Evolutionary conservation across 2,888 invertebrate genomes (phyloP).

Genomic region (Lasioglossum pauxillum): DNA sequence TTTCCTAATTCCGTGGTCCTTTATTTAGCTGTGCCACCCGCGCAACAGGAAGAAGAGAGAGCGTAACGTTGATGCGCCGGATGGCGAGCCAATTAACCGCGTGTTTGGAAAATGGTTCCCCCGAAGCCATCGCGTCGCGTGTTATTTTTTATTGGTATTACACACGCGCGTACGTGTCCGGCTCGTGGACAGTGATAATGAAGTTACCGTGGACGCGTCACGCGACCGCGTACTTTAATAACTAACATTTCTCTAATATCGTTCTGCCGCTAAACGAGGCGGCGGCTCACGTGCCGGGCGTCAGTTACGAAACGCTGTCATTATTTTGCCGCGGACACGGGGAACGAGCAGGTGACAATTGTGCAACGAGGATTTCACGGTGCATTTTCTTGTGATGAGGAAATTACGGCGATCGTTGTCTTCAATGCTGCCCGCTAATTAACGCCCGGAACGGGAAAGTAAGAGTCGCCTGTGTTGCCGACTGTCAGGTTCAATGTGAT

Average conservation of each 20-base stretch:
- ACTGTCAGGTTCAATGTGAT: background rate
- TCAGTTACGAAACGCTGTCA: slow-evolving; percentile 52
- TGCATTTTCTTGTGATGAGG: background rate
- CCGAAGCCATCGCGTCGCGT: slow-evolving; percentile 18
- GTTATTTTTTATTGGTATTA: slow-evolving; percentile 59
- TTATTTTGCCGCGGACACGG: slow-evolving; percentile 31
- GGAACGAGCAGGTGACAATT: slow-evolving; percentile 33
- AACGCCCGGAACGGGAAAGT: background rate
- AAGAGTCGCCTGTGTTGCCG: background rate
- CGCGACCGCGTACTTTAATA: slow-evolving; percentile 55
- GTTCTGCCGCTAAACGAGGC: slow-evolving; percentile 47
- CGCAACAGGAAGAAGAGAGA: slow-evolving; percentile 40
- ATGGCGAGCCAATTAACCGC: slow-evolving; percentile 56
- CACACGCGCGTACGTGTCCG: background rate
- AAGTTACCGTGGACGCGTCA: slow-evolving; percentile 55
- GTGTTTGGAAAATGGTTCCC: slow-evolving; percentile 47
- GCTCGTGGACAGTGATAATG: slow-evolving; percentile 58
- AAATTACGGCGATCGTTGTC: slow-evolving; percentile 11
- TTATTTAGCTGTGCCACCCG: slow-evolving; percentile 60
- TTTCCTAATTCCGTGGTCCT: slow-evolving; percentile 65
- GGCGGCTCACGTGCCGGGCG: slow-evolving; percentile 35
- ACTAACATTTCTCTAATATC: slow-evolving; percentile 65
- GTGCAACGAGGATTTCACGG: slow-evolving; percentile 1
- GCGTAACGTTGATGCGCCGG: slow-evolving; percentile 33
- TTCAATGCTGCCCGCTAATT: slow-evolving; percentile 5